phyloP scores from a whole-genome alignment of 2,797 vertebrate genomes.

The Paratrypauchen microcephalus region DNA sequence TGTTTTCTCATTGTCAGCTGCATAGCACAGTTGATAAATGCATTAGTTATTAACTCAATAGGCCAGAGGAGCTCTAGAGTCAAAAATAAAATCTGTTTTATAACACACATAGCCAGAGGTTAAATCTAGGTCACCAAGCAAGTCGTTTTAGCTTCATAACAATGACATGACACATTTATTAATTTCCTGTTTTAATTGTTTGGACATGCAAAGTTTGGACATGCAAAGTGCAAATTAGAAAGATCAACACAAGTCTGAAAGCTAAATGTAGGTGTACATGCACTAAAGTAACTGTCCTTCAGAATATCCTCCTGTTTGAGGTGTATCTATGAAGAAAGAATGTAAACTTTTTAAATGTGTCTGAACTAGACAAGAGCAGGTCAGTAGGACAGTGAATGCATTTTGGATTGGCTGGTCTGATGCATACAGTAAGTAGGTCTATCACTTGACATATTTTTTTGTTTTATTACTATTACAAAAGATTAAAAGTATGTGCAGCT shows the following conservation, averaged over 20 bases:
- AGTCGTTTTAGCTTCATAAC: slow-evolving; percentile 28
- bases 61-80: slow-evolving; percentile 26
- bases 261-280: too few relatives aligned
- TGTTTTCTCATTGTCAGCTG: slow-evolving; percentile 6
- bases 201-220: neutral
- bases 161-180: neutral
- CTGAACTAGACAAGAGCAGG: neutral
- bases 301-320: neutral
- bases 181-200: slow-evolving; percentile 16
- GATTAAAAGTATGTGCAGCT: neutral
- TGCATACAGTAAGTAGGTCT: neutral
- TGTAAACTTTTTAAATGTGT: neutral
- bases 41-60: slow-evolving; percentile 47
- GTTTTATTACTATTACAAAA: neutral
- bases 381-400: neutral
- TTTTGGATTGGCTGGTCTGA: neutral
- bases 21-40: slow-evolving; percentile 27
- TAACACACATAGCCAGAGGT: slow-evolving; percentile 14
- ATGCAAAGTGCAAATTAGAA: neutral
- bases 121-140: slow-evolving; percentile 58
- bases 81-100: slow-evolving; percentile 42
- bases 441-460: neutral
- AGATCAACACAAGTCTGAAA: neutral
- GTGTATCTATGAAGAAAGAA: too few relatives aligned
- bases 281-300: neutral